Evolutionary conservation across 2,888 invertebrate species (phyloP).

Genomic region (Lingula anatina): DNA sequence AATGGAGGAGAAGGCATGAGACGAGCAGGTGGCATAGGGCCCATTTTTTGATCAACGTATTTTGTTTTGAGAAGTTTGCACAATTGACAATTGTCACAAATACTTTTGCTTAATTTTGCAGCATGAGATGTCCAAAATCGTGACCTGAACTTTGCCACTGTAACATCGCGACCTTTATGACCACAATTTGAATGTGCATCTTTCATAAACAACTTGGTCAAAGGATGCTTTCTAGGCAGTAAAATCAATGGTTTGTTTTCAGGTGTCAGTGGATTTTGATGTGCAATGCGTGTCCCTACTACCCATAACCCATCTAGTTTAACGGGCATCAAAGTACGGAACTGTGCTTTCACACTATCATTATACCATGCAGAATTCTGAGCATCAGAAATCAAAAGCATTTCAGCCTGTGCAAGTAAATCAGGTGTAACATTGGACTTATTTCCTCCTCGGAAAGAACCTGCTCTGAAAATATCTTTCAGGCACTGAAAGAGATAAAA

Average conservation of each 20-base stretch:
- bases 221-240: neutral
- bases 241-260: neutral
- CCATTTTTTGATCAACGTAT: conserved; percentile 1
- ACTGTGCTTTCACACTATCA: too few species aligned
- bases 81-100: neutral
- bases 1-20: neutral
- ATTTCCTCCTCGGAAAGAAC: too few species aligned
- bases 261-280: conserved; percentile 3
- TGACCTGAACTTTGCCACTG: conserved; percentile 2
- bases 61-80: conserved; percentile 1
- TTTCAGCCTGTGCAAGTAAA: too few species aligned
- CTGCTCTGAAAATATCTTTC: too few species aligned
- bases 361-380: too few species aligned
- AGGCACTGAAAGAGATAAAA: too few species aligned
- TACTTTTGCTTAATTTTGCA: too few species aligned
- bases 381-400: too few species aligned
- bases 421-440: too few species aligned
- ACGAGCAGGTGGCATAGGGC: neutral
- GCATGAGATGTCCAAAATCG: conserved; percentile 1
- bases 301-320: conserved; percentile 3
- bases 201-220: neutral
- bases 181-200: neutral
- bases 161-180: conserved; percentile 3
- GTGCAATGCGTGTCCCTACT: conserved; percentile 1
- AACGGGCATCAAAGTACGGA: too few species aligned